phyloP scores from a whole-genome alignment of 1,140 invertebrate genomes.

The Ctenoplectra terminalis region DNA sequence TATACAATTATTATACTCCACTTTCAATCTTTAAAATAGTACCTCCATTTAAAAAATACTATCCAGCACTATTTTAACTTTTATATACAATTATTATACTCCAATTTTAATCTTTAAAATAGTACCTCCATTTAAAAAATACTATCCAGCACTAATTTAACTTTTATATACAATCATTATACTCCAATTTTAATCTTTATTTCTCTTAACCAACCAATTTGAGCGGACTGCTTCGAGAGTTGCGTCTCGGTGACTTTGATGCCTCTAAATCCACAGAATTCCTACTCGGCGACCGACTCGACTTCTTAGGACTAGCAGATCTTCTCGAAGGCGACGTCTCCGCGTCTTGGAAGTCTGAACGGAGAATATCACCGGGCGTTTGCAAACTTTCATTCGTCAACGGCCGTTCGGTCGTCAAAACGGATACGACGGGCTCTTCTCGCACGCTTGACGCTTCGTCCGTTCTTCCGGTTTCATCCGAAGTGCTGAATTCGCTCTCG shows the following conservation, averaged over 20 bases:
- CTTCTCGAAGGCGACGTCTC: background rate
- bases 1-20: no score
- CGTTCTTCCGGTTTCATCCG: conserved; percentile 20
- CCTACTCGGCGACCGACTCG: conserved; percentile 24
- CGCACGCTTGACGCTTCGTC: background rate
- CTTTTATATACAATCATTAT: no score
- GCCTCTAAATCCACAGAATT: conserved; percentile 26
- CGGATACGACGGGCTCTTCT: conserved; percentile 28
- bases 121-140: no score
- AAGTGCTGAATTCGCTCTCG: conserved; percentile 18
- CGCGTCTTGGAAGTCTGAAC: background rate
- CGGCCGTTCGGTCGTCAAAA: conserved; percentile 15
- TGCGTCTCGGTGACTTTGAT: conserved; percentile 24
- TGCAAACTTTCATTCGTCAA: conserved; percentile 19
- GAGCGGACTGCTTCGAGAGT: conserved; percentile 27
- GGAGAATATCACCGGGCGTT: conserved; percentile 4
- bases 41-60: no score
- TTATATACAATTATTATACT: no score
- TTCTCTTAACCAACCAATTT: conserved; percentile 50
- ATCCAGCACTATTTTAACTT: no score
- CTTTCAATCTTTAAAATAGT: no score
- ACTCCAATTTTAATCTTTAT: conserved; percentile 23
- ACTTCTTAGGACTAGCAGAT: conserved; percentile 13
- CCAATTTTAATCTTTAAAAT: no score
- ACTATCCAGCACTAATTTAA: no score